These are phyloP conservation scores for Loxodonta africana DNA, from an alignment of 2,113 vertebrate genomes.

Conservation along the genomic window DNA sequence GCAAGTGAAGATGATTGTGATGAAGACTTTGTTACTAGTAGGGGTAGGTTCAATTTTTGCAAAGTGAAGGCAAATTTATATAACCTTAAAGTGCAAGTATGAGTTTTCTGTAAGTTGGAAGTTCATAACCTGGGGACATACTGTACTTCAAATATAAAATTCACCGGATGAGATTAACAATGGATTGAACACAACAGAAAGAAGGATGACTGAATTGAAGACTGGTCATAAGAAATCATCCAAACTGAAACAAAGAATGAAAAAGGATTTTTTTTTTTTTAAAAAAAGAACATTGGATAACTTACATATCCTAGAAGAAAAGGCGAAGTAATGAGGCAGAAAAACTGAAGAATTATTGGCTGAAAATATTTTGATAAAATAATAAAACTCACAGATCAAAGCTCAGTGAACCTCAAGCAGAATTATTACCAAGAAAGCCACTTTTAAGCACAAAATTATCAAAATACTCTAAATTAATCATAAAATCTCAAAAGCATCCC, in stretches of 20 bases:
- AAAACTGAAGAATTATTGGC: conserved; percentile 27
- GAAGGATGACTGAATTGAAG: not conserved
- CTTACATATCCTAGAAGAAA: not conserved
- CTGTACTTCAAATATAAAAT: not conserved
- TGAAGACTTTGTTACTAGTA: no score
- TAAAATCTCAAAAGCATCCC: conserved; percentile 49
- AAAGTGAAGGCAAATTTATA: no score
- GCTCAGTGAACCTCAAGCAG: conserved; percentile 1
- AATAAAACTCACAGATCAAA: not conserved
- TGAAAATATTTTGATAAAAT: conserved; percentile 55
- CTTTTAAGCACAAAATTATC: conserved; percentile 47
- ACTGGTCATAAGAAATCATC: not conserved
- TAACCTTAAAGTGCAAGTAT: no score
- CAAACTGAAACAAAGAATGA: conserved; percentile 4
- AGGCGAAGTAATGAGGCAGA: not conserved
- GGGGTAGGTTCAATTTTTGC: no score
- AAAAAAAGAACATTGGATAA: not conserved
- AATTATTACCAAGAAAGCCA: conserved; percentile 43
- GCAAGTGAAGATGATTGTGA: no score
- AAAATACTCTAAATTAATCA: conserved; percentile 31
- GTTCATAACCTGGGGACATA: no score
- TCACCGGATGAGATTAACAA: not conserved
- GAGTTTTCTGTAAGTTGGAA: no score
- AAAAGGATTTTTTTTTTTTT: no score
- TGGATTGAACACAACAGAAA: not conserved